Evolutionary conservation across 2,797 vertebrate genomes (phyloP), one percentile per base, ranked within the genome.

Genomic region (Pampus argenteus): DNA sequence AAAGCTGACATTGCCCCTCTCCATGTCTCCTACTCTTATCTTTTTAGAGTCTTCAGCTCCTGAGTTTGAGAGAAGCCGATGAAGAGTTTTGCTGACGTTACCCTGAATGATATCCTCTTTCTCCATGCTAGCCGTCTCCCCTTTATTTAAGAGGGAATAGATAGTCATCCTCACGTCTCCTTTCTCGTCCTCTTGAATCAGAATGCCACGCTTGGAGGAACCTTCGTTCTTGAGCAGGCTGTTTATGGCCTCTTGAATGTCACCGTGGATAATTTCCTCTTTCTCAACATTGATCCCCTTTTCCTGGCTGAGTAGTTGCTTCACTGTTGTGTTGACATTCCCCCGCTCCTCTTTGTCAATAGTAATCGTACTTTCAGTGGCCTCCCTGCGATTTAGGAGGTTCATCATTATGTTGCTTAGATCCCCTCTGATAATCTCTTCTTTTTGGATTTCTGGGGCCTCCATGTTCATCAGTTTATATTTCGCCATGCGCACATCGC

Each of bases 151-250:
- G 23, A 98, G 95, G 69, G 96, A 97, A 70, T 98, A 98, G 65
- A 98, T 95, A 2, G 97, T 98, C 97, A 98, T 96, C 82, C 94
- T 96, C 76, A 98, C 93, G 40, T 98, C 96, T 26, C 97, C 97
- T 76, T 94, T 97, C 88, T 98, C 97, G 34, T 96, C 95, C 82
- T 97, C 97, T 76, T 98, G 96, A 91, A 98, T 96, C 74, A 98
- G 88, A 88, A 98, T 97, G 49, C 97, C 97, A 76, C 83, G 94
- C 88, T 96, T 98, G 28, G 92, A 88, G 57, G 94, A 93, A 54
- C 89, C 91, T 57, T 96, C 91, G 8, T 84, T 88, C 45, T 91
- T 94, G 6, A 97, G 93, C 20, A 98, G 90, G 44, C 85, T 96
- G 93, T 93, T 96, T 69, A 98, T 96, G 31, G 96, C 95, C 88